These are phyloP conservation scores for Rissa tridactyla DNA, from an alignment of 2,113 vertebrate species.

Conservation along the genomic window DNA sequence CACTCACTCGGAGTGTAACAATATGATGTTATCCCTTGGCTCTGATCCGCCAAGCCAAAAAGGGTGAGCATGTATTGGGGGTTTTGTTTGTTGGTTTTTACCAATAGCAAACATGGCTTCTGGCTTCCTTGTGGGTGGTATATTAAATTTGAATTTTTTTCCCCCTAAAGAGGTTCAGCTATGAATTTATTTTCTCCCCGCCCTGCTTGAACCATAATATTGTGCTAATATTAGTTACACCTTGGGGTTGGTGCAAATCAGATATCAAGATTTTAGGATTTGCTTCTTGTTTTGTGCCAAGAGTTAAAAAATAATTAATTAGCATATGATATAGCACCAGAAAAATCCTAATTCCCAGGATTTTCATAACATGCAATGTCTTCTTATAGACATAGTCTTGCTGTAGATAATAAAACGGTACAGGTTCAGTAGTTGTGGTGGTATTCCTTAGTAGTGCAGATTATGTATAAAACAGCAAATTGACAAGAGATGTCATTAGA, in stretches of 20 bases:
- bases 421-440: not conserved
- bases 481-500: not conserved
- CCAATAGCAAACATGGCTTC: conserved; percentile 10
- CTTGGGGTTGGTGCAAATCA: not conserved
- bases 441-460: not conserved
- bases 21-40: not conserved
- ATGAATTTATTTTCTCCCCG: not conserved
- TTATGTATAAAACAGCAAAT: not conserved
- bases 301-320: not conserved
- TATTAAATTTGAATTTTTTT: not conserved
- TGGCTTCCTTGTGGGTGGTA: conserved; percentile 22
- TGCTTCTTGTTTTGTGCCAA: not conserved
- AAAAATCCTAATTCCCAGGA: not conserved
- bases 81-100: not conserved
- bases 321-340: not conserved
- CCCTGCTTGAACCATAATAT: not conserved
- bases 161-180: not conserved
- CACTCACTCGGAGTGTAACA: not conserved
- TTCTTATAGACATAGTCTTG: not conserved
- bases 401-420: not conserved
- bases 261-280: not conserved
- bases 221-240: conserved; percentile 19
- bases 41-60: not conserved
- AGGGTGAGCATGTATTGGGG: not conserved
- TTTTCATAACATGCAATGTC: not conserved